phyloP scores from a whole-genome alignment of 2,797 vertebrate genomes.

The Crypturellus tataupa region DNA sequence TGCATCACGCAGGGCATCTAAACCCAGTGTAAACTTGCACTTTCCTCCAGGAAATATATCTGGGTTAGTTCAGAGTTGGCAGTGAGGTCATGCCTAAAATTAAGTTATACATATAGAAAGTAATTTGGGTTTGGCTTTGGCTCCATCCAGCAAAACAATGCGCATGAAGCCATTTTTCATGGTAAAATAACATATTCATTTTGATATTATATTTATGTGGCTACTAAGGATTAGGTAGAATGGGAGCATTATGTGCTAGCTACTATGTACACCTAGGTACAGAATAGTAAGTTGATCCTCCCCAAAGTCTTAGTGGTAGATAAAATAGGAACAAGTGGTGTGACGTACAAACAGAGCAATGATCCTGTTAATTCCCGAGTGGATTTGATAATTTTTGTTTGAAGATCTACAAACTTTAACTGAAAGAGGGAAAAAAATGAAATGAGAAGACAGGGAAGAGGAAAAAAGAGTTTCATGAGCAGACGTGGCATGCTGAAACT shows the following conservation, averaged over 20 bases:
- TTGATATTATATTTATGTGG: background rate
- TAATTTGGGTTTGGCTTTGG: background rate
- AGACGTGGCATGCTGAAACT: background rate
- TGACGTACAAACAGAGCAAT: background rate
- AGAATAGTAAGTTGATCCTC: background rate
- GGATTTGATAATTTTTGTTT: background rate
- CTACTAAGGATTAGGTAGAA: background rate
- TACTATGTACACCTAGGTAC: background rate
- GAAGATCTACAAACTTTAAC: background rate
- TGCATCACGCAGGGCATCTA: background rate
- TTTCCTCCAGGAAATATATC: background rate
- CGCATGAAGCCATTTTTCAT: background rate
- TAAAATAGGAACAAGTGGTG: background rate
- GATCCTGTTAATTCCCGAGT: background rate
- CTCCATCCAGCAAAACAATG: background rate
- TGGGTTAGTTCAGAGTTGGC: background rate
- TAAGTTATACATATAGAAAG: background rate
- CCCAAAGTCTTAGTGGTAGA: background rate
- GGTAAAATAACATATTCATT: background rate
- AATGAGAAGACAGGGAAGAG: background rate
- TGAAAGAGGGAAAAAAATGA: background rate
- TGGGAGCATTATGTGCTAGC: background rate
- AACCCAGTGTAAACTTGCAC: background rate
- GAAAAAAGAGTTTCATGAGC: background rate
- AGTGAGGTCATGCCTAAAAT: background rate